phyloP scores from a whole-genome alignment of 1,140 invertebrate species.

The Zaprionus gabonicus region DNA sequence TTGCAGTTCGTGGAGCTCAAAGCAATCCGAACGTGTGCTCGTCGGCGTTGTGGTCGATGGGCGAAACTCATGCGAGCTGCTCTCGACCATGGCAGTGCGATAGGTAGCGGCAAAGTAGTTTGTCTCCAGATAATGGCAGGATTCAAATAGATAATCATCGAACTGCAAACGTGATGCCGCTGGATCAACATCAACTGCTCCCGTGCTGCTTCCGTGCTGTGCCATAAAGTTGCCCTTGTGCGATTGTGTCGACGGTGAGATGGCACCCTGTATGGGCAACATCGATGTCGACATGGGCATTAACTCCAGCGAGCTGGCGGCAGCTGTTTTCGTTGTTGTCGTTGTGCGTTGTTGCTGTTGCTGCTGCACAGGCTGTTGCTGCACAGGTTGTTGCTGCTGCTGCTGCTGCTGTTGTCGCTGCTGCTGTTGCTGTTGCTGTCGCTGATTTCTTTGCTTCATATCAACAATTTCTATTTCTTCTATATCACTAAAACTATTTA shows the following conservation, averaged over 20 bases:
- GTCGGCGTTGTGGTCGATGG: slow-evolving; percentile 75
- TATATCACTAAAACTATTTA: slow-evolving; percentile 85
- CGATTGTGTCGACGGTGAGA: slow-evolving; percentile 72
- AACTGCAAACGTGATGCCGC: slow-evolving; percentile 68
- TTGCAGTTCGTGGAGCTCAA: slow-evolving; percentile 76
- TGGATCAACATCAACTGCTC: slow-evolving; percentile 10
- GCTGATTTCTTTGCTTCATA: slow-evolving; percentile 83
- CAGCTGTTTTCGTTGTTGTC: slow-evolving; percentile 27
- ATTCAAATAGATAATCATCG: slow-evolving; percentile 83
- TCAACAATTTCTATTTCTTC: slow-evolving; percentile 85
- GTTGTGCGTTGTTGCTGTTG: slow-evolving; percentile 33
- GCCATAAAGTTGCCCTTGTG: slow-evolving; percentile 65
- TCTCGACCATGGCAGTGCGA: slow-evolving; percentile 84
- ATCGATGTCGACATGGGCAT: slow-evolving; percentile 58
- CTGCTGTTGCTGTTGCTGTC: slow-evolving; percentile 50
- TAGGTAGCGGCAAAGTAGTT: slow-evolving; percentile 84
- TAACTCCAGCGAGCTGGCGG: slow-evolving; percentile 62
- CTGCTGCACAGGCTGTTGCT: slow-evolving; percentile 33
- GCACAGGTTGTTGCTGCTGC: slow-evolving; percentile 11
- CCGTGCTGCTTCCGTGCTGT: slow-evolving; percentile 1
- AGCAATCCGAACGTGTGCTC: slow-evolving; percentile 71
- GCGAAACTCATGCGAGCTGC: slow-evolving; percentile 80
- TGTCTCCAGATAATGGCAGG: slow-evolving; percentile 83
- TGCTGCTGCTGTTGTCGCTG: slow-evolving; percentile 1
- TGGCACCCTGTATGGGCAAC: slow-evolving; percentile 45